Percentiles rank a stretch among this genome's conserved stretches.
Conservation (phyloP, 2,797 vertebrate species). For the Macrochelys suwanniensis region DNA sequence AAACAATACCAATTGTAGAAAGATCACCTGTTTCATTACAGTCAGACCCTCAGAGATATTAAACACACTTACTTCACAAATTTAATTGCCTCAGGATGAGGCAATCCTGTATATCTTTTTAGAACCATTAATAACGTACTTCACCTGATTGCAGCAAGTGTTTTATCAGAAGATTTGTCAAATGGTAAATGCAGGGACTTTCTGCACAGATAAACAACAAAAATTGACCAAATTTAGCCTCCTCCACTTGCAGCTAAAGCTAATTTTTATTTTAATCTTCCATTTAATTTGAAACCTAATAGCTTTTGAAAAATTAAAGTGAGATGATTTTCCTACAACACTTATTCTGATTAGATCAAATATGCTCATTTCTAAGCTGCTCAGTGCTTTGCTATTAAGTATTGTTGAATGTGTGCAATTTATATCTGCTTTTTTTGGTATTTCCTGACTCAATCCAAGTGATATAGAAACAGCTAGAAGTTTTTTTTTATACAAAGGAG, state of each 20-base stretch:
- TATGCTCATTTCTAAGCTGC: conserved; percentile 54
- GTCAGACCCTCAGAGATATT: conserved; percentile 79
- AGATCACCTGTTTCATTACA: conserved; percentile 83
- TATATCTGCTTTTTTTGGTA: neutral
- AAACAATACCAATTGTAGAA: conserved; percentile 74
- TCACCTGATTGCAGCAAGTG: conserved; percentile 86
- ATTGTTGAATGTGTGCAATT: conserved; percentile 58
- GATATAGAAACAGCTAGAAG: neutral
- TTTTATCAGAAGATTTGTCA: conserved; percentile 83
- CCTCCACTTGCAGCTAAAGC: conserved; percentile 78
- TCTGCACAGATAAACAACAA: conserved; percentile 82
- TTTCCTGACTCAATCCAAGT: neutral
- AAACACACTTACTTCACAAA: conserved; percentile 81
- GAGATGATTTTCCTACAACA: conserved; percentile 73
- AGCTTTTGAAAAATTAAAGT: conserved; percentile 80
- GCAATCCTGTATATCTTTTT: conserved; percentile 85
- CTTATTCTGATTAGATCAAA: conserved; percentile 81
- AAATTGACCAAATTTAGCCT: conserved; percentile 85
- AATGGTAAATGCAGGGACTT: conserved; percentile 84
- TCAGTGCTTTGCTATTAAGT: conserved; percentile 62
- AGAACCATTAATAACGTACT: conserved; percentile 87
- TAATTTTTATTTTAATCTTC: conserved; percentile 80
- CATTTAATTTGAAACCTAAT: conserved; percentile 82
- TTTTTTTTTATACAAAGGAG: neutral
- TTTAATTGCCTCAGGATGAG: conserved; percentile 86